Conservation (phyloP, 2,113 vertebrate genomes). For the Andinoacara biseriatus region DNA sequence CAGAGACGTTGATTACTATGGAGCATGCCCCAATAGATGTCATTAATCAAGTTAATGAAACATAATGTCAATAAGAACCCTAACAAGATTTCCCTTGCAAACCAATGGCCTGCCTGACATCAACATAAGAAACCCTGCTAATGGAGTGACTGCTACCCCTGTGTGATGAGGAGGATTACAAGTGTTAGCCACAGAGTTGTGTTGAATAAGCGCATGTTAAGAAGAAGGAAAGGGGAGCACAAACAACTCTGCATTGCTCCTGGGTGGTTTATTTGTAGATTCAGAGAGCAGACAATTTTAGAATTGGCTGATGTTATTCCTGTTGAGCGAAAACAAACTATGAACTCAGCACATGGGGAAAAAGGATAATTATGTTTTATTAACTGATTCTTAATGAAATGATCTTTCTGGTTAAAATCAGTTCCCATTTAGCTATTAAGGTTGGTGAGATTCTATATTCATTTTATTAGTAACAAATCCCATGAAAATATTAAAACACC, state of each 20-base stretch:
- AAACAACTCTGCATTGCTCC: constrained; percentile 43
- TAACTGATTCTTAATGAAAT: constrained; percentile 1
- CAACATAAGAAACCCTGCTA: constrained; percentile 70
- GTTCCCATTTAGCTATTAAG: background rate
- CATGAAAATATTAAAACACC: constrained; percentile 5
- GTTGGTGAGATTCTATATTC: background rate
- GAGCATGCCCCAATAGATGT: constrained; percentile 66
- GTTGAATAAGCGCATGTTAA: constrained; percentile 54
- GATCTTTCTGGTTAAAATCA: constrained; percentile 1
- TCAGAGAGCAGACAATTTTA: constrained; percentile 32
- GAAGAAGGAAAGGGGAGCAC: constrained; percentile 15
- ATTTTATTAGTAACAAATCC: background rate
- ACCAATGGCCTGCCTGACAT: constrained; percentile 64
- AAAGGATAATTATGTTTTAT: background rate
- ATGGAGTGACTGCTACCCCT: constrained; percentile 61
- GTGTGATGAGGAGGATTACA: constrained; percentile 63
- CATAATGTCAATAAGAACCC: constrained; percentile 73
- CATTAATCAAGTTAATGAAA: constrained; percentile 81
- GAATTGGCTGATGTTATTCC: constrained; percentile 29
- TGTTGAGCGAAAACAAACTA: constrained; percentile 15
- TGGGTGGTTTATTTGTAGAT: constrained; percentile 58
- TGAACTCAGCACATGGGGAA: background rate
- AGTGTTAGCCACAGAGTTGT: constrained; percentile 52
- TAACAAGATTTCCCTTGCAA: constrained; percentile 70
- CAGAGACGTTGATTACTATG: constrained; percentile 73